Evolutionary conservation across 2,797 vertebrate genomes (phyloP).

Genomic region (Cynodonichthys magdalenae): DNA sequence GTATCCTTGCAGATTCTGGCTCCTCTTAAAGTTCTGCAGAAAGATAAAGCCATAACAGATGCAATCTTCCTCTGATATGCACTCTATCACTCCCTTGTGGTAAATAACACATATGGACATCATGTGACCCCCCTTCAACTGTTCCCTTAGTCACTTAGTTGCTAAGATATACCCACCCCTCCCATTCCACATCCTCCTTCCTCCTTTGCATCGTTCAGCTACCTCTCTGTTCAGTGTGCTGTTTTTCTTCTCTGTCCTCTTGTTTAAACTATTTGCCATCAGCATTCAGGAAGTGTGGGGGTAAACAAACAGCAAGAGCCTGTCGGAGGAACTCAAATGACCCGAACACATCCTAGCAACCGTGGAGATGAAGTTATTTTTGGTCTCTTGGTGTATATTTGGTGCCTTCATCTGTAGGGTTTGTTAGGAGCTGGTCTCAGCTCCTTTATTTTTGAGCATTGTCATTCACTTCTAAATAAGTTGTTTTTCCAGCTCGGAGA

Average conservation of each 20-base stretch:
- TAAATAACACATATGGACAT: slow-evolving; percentile 63
- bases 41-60: slow-evolving; percentile 43
- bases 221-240: slow-evolving; percentile 46
- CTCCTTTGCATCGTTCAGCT: slow-evolving; percentile 25
- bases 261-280: slow-evolving; percentile 74
- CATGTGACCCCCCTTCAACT: slow-evolving; percentile 52
- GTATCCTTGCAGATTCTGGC: slow-evolving; percentile 1
- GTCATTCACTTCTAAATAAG: slow-evolving; percentile 18
- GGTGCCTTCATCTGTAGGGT: slow-evolving; percentile 17
- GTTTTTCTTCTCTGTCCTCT: slow-evolving; percentile 57
- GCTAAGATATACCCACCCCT: slow-evolving; percentile 38
- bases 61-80: slow-evolving; percentile 39
- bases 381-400: slow-evolving; percentile 20
- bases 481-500: slow-evolving; percentile 26
- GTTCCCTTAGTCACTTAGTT: slow-evolving; percentile 38
- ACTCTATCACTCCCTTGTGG: slow-evolving; percentile 42
- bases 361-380: slow-evolving; percentile 45
- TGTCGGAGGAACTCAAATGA: slow-evolving; percentile 57
- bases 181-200: slow-evolving; percentile 1
- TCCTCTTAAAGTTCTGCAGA: slow-evolving; percentile 38
- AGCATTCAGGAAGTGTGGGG: slow-evolving; percentile 74
- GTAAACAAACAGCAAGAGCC: slow-evolving; percentile 69
- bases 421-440: background rate
- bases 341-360: slow-evolving; percentile 54
- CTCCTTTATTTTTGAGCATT: slow-evolving; percentile 21